Evolutionary conservation across 1,140 invertebrate genomes (phyloP).

Genomic region (Drosophila carrolli): DNA sequence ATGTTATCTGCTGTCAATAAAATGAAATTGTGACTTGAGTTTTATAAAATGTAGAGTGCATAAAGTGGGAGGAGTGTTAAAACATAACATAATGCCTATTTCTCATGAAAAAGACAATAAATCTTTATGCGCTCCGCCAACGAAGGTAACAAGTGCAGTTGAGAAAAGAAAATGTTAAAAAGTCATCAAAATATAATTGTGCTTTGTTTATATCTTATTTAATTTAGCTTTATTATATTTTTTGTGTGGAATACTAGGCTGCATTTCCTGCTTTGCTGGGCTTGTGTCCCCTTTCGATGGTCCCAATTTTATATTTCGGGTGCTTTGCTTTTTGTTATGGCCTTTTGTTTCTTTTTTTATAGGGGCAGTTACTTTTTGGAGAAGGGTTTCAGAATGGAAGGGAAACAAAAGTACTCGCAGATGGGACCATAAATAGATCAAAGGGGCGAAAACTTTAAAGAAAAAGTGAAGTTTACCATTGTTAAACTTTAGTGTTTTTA

Average conservation of each 20-base stretch:
- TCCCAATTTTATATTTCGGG: slow-evolving; percentile 15
- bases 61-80: not conserved
- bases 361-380: slow-evolving; percentile 9
- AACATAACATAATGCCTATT: not conserved
- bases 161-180: slow-evolving; percentile 13
- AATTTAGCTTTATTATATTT: slow-evolving; percentile 22
- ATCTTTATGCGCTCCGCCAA: slow-evolving; percentile 5
- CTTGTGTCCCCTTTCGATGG: slow-evolving; percentile 9
- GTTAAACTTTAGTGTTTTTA: not conserved
- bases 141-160: not conserved
- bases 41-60: not conserved
- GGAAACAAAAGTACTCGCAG: not conserved
- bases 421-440: slow-evolving; percentile 23
- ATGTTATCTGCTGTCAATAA: not conserved
- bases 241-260: slow-evolving; percentile 20
- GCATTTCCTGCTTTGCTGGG: slow-evolving; percentile 15
- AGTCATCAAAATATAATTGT: slow-evolving; percentile 11
- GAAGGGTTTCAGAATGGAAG: slow-evolving; percentile 2
- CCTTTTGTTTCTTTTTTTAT: slow-evolving; percentile 15
- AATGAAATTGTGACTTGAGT: not conserved
- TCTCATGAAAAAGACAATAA: not conserved
- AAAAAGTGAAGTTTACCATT: not conserved
- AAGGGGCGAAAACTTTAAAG: slow-evolving; percentile 13
- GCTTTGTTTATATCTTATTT: slow-evolving; percentile 4
- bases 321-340: slow-evolving; percentile 5